Evolutionary conservation across 2,888 invertebrate species (phyloP), one percentile per base, ranked within the genome.

Genomic region (Gerris lacustris): DNA sequence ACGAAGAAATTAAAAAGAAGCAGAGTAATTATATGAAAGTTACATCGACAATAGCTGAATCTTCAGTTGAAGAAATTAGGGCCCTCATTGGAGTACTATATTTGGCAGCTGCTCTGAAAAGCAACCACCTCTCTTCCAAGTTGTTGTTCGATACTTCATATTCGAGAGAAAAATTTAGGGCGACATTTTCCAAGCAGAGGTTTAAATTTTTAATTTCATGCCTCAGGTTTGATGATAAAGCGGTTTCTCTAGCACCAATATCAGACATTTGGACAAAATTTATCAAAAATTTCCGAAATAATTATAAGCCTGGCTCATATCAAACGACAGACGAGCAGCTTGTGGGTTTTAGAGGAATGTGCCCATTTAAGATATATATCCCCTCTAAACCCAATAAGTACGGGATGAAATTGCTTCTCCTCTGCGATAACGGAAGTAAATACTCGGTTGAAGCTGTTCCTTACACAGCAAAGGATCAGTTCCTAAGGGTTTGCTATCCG

Each of bases 231-330:
- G 47, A 47, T 11, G 11, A 47, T 47, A 6, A 11, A 11, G 47
- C 6, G 11, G 47, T 7, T 7, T 7, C 7, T 6, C 7, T 7
- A n/a, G n/a, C n/a, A n/a, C n/a, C 47, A 6, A 11, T 47, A 47
- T 7, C 7, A 74, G 75, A 76, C 69, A 70, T 78, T 63, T 78
- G 77, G 76, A 72, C 75, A 6, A 11, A 69, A 2, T 77, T 77
- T 55, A 70, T 75, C 9, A 62, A 31, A 2, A 74, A 76, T 63
- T 76, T 76, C 45, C 67, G 43, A 31, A 66, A 70, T 6, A 67
- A 73, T 69, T 76, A 76, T 67, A 64, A 67, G n/a, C 75, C 75
- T 1, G 69, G 72, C 6, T 47, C 69, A 69, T 73, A 74, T 70
- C 68, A 72, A 6, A 76, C 75, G 6, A 73, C 77, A 9, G 77